phyloP scores from a whole-genome alignment of 1,140 invertebrate genomes.

The Polypedilum vanderplanki region DNA sequence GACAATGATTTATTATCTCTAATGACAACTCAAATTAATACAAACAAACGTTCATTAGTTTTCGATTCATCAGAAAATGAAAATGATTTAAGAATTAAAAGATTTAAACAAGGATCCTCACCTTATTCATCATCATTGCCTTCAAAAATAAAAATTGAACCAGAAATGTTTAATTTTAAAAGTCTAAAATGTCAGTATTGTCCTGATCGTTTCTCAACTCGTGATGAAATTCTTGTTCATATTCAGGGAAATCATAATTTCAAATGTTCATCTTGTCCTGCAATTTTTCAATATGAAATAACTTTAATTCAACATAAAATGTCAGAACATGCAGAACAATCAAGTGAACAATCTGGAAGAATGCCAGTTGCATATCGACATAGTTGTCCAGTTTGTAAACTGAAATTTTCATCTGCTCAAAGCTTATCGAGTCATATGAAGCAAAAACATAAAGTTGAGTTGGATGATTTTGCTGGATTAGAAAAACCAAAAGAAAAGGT shows the following conservation, averaged over 20 bases:
- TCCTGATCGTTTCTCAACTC: neutral
- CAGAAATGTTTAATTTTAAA: neutral
- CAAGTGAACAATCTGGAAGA: neutral
- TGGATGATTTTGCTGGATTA: neutral
- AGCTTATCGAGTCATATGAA: neutral
- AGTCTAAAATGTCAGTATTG: constrained; percentile 5
- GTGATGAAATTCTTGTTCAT: neutral
- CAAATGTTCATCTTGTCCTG: neutral
- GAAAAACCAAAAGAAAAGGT: neutral
- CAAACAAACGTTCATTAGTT: no score
- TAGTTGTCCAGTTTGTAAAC: neutral
- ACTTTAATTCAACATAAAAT: neutral
- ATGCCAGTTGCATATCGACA: neutral
- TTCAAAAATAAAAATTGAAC: no score
- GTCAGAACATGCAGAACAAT: neutral
- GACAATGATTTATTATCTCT: no score
- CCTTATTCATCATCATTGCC: no score
- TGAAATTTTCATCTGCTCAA: neutral
- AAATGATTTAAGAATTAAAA: no score
- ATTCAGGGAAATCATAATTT: neutral
- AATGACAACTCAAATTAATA: no score
- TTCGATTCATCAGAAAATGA: no score
- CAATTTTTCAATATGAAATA: neutral
- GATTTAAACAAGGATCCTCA: no score
- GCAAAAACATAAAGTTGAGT: neutral